These are phyloP conservation scores for Bombus breviceps DNA, from an alignment of 1,140 invertebrate genomes.

Conservation along the genomic window DNA sequence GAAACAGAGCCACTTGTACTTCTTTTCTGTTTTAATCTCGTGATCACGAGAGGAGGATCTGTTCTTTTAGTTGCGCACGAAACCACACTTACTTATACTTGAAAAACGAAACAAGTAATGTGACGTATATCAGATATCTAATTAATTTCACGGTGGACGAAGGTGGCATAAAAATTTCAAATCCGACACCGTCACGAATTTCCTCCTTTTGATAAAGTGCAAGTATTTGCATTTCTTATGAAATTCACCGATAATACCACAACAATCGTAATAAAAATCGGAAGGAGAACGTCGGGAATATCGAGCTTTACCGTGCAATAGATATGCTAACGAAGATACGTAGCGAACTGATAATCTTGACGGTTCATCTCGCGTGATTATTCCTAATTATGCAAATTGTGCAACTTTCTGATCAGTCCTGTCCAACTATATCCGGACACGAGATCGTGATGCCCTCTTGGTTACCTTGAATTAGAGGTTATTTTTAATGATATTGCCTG, in stretches of 20 bases:
- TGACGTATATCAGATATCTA: not conserved
- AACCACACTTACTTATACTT: not conserved
- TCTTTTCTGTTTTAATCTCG: not conserved
- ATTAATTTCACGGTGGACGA: not conserved
- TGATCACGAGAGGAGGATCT: not conserved
- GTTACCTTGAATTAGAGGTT: slow-evolving; percentile 58
- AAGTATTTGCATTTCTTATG: not conserved
- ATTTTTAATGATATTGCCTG: slow-evolving; percentile 61
- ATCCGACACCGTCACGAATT: not conserved
- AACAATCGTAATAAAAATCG: not conserved
- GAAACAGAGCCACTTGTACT: too few relatives aligned
- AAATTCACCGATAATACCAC: not conserved
- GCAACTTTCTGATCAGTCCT: slow-evolving; percentile 53
- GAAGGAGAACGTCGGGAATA: slow-evolving; percentile 6
- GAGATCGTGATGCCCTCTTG: slow-evolving; percentile 46
- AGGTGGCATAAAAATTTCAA: not conserved
- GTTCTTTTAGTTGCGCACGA: not conserved
- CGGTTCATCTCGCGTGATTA: slow-evolving; percentile 65
- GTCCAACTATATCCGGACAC: slow-evolving; percentile 47
- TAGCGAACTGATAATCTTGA: slow-evolving; percentile 58
- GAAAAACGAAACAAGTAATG: not conserved
- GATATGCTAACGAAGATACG: slow-evolving; percentile 65
- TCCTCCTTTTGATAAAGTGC: not conserved
- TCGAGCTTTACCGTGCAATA: slow-evolving; percentile 30
- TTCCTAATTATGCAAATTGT: slow-evolving; percentile 67